Evolutionary conservation across 1,140 invertebrate species (phyloP).

Genomic region (Palaemon carinicauda): DNA sequence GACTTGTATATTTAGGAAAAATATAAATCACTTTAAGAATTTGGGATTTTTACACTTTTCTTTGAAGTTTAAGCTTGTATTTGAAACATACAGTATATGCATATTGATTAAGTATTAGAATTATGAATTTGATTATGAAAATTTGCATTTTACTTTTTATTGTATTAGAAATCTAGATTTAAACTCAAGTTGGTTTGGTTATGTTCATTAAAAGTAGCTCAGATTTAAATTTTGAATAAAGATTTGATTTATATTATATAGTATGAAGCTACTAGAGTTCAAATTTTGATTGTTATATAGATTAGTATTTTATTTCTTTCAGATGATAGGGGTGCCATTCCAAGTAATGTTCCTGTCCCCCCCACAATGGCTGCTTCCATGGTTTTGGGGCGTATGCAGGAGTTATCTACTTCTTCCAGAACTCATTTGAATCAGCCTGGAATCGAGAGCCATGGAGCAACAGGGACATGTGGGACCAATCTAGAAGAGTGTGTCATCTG

Average conservation of each 20-base stretch:
- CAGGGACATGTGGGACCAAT: slow-evolving; percentile 58
- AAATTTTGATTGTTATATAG: background rate
- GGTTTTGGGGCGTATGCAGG: slow-evolving; percentile 36
- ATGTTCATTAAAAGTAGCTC: no score
- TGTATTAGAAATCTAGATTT: background rate
- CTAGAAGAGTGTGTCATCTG: slow-evolving; percentile 76
- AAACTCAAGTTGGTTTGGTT: no score
- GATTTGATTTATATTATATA: background rate
- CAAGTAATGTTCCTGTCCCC: slow-evolving; percentile 34
- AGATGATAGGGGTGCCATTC: background rate
- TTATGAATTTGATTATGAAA: no score
- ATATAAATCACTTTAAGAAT: no score
- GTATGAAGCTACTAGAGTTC: no score
- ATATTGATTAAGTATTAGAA: no score
- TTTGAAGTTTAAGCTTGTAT: no score
- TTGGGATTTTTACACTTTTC: no score
- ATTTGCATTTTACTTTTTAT: no score
- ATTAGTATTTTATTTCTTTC: background rate
- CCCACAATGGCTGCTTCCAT: slow-evolving; percentile 42
- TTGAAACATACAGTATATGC: no score
- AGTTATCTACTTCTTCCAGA: background rate
- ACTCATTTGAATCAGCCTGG: background rate
- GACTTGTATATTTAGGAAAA: no score
- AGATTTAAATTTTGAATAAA: background rate
- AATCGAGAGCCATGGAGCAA: slow-evolving; percentile 54